phyloP scores from a whole-genome alignment of 1,140 invertebrate genomes.

The Pseudoatta argentina region DNA sequence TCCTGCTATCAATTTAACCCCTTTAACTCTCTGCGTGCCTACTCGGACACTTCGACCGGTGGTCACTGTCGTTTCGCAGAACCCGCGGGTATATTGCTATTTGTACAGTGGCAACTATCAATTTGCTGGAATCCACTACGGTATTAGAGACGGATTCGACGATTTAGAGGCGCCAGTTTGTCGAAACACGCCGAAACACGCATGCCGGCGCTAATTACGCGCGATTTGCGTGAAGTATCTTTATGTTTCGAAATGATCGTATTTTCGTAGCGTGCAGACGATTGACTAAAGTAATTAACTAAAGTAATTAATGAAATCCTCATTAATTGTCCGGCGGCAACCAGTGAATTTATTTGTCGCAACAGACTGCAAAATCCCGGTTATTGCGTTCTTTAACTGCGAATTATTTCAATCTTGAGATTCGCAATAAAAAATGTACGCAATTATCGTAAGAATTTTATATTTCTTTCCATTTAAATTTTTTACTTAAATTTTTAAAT shows the following conservation, averaged over 20 bases:
- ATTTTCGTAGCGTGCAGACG: slow-evolving; percentile 13
- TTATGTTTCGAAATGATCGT: slow-evolving; percentile 2
- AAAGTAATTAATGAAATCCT: slow-evolving; percentile 53
- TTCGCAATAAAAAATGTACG: neutral
- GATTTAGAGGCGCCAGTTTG: slow-evolving; percentile 66
- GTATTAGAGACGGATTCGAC: slow-evolving; percentile 74
- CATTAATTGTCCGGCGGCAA: slow-evolving; percentile 28
- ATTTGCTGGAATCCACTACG: slow-evolving; percentile 80
- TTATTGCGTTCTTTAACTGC: neutral
- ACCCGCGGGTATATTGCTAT: slow-evolving; percentile 75
- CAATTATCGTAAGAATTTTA: neutral
- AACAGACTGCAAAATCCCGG: slow-evolving; percentile 31
- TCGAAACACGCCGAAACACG: slow-evolving; percentile 23
- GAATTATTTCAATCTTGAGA: neutral
- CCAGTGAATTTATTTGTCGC: slow-evolving; percentile 61
- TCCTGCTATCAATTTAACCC: slow-evolving; percentile 68
- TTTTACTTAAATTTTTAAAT: neutral
- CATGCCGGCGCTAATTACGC: slow-evolving; percentile 22
- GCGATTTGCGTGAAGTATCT: slow-evolving; percentile 38
- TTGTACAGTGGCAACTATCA: slow-evolving; percentile 79
- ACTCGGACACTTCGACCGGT: slow-evolving; percentile 64
- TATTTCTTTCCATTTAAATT: neutral
- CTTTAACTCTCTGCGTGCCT: slow-evolving; percentile 68
- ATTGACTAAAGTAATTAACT: slow-evolving; percentile 46
- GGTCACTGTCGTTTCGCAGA: slow-evolving; percentile 60